Conservation (phyloP, 2,113 vertebrate species). For the Elanoides forficatus region DNA sequence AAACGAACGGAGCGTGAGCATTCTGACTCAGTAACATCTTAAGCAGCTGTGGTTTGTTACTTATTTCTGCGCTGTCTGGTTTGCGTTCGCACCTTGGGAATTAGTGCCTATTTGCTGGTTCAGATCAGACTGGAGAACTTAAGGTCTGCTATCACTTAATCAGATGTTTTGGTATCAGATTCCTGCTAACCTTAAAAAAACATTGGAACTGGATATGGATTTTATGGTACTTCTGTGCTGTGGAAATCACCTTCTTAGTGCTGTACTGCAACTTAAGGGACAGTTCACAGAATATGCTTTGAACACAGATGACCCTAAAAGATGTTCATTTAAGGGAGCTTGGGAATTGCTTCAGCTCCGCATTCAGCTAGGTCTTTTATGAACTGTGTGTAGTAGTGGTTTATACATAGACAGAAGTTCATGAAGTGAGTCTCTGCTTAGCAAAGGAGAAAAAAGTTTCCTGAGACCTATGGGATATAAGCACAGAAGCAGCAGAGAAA, state of each 20-base stretch:
- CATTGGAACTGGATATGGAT: not conserved
- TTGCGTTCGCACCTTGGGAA: slow-evolving; percentile 5
- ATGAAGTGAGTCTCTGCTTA: not conserved
- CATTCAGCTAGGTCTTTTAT: not conserved
- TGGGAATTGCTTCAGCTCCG: not conserved
- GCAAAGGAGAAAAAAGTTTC: not conserved
- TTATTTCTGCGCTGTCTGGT: not conserved
- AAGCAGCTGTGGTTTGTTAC: not conserved
- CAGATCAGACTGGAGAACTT: not conserved
- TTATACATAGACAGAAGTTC: not conserved
- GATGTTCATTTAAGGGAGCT: not conserved
- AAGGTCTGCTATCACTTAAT: not conserved
- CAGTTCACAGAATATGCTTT: not conserved
- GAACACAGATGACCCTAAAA: not conserved
- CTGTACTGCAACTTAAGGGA: not conserved
- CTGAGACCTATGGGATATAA: not conserved
- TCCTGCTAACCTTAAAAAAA: not conserved
- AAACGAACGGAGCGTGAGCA: accelerated
- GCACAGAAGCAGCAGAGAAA: not conserved
- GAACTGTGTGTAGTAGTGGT: not conserved
- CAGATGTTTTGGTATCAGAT: not conserved
- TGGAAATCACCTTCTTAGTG: not conserved
- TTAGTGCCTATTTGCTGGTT: not conserved
- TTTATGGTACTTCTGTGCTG: not conserved
- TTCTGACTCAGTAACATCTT: not conserved